phyloP scores from a whole-genome alignment of 1,140 invertebrate species.

The Eriocheir sinensis region DNA sequence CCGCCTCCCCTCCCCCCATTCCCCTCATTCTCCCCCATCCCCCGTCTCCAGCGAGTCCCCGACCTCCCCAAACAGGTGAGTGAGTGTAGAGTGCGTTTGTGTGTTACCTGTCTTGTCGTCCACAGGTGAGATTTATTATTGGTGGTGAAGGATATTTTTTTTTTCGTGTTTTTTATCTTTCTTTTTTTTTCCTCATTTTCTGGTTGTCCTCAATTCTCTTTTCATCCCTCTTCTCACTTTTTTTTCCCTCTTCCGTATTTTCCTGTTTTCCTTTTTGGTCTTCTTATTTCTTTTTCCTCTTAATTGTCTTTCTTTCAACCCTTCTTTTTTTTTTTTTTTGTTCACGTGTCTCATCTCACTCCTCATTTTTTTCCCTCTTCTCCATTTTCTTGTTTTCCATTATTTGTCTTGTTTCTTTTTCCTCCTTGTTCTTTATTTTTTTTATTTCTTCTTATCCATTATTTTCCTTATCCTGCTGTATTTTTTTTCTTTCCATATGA shows the following conservation, averaged over 20 bases:
- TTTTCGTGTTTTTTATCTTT: neutral
- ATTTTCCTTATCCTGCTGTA: no score
- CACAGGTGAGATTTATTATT: neutral
- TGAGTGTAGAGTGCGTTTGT: neutral
- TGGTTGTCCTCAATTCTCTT: neutral
- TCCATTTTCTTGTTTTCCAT: no score
- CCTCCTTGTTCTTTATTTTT: no score
- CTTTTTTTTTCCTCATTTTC: neutral
- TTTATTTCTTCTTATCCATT: no score
- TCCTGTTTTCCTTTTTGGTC: no score
- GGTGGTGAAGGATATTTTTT: neutral
- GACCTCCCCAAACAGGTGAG: conserved; percentile 54
- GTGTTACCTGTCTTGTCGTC: neutral
- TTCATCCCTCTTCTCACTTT: no score
- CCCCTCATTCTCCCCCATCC: conserved; percentile 46
- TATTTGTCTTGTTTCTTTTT: neutral
- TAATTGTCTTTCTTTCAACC: neutral
- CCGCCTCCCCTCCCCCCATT: conserved; percentile 23
- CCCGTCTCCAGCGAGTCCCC: conserved; percentile 58
- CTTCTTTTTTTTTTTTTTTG: no score
- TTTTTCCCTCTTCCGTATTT: no score
- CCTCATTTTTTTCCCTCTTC: neutral
- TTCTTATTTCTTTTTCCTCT: neutral
- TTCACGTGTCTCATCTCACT: no score
- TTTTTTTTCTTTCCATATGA: no score